phyloP scores from a whole-genome alignment of 2,888 invertebrate genomes.

The Trachelus tabidus region DNA sequence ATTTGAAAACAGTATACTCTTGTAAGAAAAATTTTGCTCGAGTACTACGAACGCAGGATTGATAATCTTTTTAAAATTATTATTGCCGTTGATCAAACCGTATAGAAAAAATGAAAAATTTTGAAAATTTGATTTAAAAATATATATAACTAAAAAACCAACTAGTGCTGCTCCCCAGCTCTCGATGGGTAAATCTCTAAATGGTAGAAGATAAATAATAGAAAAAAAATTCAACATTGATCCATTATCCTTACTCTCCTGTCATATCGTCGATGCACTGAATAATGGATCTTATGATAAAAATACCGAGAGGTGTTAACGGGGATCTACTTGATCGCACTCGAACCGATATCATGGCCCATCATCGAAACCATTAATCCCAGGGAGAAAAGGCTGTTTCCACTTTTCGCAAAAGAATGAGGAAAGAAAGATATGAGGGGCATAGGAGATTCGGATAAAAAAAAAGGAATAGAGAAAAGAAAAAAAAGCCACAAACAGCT shows the following conservation, averaged over 20 bases:
- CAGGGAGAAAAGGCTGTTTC: not conserved
- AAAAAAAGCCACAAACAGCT: not conserved
- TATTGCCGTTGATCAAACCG: not conserved
- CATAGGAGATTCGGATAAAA: not conserved
- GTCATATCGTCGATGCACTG: not conserved
- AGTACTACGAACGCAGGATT: not conserved
- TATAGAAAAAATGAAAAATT: not conserved
- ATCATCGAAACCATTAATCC: not conserved
- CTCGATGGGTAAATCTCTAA: not conserved
- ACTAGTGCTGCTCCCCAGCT: not conserved
- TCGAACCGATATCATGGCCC: not conserved
- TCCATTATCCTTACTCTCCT: not conserved
- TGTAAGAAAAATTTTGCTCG: not conserved
- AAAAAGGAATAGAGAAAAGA: not conserved
- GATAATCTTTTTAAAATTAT: not conserved
- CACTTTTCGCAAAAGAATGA: not conserved
- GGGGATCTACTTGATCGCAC: not conserved
- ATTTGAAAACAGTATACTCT: not conserved
- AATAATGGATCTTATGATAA: not conserved
- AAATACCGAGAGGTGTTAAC: not conserved
- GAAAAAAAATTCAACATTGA: not conserved
- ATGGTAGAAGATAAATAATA: not conserved
- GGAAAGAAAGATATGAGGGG: not conserved
- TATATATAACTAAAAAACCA: not conserved
- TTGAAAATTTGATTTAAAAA: not conserved